Evolutionary conservation across 2,797 vertebrate genomes (phyloP).

Genomic region (Myotis findleyi): DNA sequence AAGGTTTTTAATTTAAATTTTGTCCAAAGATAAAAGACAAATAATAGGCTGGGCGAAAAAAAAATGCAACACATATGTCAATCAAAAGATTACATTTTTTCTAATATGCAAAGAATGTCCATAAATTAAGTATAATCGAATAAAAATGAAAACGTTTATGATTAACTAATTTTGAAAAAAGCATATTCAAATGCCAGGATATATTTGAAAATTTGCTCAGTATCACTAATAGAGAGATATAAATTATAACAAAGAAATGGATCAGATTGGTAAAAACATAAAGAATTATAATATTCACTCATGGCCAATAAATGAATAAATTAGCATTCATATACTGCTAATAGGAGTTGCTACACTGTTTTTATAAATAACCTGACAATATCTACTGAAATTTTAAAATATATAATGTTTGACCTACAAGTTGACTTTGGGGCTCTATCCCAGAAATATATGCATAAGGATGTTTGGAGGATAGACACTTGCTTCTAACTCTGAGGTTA

Average conservation of each 20-base stretch:
- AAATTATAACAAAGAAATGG: neutral
- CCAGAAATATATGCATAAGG: neutral
- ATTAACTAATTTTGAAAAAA: neutral
- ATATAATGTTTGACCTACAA: neutral
- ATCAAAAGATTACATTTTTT: neutral
- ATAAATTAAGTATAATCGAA: slow-evolving; percentile 3
- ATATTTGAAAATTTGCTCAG: neutral
- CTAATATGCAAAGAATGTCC: neutral
- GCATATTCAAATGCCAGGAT: neutral
- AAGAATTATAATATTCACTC: neutral
- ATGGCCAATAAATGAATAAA: neutral
- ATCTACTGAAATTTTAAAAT: neutral
- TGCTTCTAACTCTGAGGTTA: neutral
- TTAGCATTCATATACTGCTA: neutral
- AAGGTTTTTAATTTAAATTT: slow-evolving; percentile 18
- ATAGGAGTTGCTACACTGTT: neutral
- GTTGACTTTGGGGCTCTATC: neutral
- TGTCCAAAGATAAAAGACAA: neutral
- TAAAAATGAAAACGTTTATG: neutral
- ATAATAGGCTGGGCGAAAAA: neutral
- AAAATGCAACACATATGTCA: neutral
- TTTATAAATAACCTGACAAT: neutral
- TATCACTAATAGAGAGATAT: neutral
- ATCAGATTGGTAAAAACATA: neutral
- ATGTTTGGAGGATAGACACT: neutral